Conservation (phyloP, 1,140 invertebrate genomes). For the Elymnias hypermnestra region DNA sequence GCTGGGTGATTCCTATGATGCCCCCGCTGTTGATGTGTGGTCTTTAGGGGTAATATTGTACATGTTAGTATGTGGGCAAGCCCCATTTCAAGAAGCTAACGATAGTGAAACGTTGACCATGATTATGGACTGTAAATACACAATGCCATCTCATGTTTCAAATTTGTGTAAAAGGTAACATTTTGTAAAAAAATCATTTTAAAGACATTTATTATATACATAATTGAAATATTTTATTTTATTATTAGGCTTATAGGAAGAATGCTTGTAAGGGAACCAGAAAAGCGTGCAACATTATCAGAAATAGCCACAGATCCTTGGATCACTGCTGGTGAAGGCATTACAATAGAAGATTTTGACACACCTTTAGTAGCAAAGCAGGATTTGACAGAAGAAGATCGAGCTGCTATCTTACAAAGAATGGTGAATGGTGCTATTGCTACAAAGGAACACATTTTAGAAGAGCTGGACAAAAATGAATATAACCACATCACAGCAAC, state of each 20-base stretch:
- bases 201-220: not conserved
- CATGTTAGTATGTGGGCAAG: conserved; percentile 97
- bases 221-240: conserved; percentile 33
- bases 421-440: conserved; percentile 98
- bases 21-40: conserved; percentile 98
- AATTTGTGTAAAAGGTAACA: conserved; percentile 89
- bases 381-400: conserved; percentile 88
- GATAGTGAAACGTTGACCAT: conserved; percentile 99
- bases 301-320: conserved; percentile 94
- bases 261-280: conserved; percentile 96
- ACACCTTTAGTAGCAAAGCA: conserved; percentile 63
- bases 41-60: conserved; percentile 98
- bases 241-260: conserved; percentile 86
- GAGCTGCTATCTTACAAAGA: conserved; percentile 93
- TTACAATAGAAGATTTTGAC: conserved; percentile 64
- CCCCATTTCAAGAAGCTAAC: conserved; percentile 99
- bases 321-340: conserved; percentile 79
- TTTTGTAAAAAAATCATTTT: no score
- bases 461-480: conserved; percentile 95
- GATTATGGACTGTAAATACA: conserved; percentile 99
- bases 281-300: conserved; percentile 90
- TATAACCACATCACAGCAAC: conserved; percentile 99
- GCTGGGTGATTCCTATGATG: conserved; percentile 95
- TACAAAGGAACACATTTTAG: conserved; percentile 93
- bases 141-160: conserved; percentile 93